Conservation (phyloP, 2,888 invertebrate genomes). For the Leucoma salicis region DNA sequence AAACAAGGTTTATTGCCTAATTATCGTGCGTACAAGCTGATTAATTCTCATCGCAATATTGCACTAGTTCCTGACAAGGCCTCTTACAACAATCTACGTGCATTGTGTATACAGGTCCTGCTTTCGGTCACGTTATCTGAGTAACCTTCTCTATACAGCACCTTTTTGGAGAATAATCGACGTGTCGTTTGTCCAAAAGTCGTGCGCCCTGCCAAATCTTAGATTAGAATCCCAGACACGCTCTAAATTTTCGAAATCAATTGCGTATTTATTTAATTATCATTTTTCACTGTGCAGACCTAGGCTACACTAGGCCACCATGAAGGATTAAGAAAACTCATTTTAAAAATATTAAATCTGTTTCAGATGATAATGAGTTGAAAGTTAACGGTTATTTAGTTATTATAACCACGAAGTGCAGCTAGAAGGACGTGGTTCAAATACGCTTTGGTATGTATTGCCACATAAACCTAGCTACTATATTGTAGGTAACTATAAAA, state of each 20-base stretch:
- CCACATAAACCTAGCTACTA: no score
- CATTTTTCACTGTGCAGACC: no score
- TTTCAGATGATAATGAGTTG: no score
- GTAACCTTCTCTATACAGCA: constrained; percentile 19
- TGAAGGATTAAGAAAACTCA: no score
- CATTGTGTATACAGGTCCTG: constrained; percentile 3
- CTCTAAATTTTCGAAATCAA: not conserved
- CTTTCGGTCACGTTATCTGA: constrained; percentile 13
- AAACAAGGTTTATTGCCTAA: constrained; percentile 16
- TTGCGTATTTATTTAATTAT: not conserved
- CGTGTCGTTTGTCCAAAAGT: no score
- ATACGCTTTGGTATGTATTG: no score
- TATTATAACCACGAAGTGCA: no score
- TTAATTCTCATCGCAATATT: constrained; percentile 24
- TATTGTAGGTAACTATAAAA: no score
- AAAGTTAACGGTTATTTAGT: no score
- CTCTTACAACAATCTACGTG: constrained; percentile 32
- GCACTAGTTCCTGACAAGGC: constrained; percentile 43
- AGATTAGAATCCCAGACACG: not conserved
- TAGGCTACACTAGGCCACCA: no score
- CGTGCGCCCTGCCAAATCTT: not conserved
- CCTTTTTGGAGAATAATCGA: constrained; percentile 19
- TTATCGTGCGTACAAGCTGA: constrained; percentile 9
- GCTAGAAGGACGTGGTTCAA: no score
- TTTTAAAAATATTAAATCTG: no score